Conservation (phyloP, 2,888 invertebrate species). For the Rhamnusium bicolor region DNA sequence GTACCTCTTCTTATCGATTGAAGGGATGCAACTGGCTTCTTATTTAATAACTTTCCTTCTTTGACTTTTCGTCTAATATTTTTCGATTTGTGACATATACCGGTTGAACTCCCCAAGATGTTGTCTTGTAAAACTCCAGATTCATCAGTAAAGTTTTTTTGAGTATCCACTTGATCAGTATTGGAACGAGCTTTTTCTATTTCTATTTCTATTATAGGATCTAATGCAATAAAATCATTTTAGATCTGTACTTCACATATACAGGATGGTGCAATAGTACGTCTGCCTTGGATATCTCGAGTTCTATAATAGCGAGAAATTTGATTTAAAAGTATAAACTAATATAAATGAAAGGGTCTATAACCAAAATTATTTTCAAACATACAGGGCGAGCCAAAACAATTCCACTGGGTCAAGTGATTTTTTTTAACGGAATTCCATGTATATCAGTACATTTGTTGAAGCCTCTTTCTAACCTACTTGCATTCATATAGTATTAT, state of each 20-base stretch:
- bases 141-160: slow-evolving; percentile 6
- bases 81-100: slow-evolving; percentile 35
- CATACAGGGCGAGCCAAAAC: no score
- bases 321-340: no score
- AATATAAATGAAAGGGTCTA: no score
- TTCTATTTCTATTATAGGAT: slow-evolving; percentile 13
- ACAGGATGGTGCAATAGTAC: no score
- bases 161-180: neutral
- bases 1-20: slow-evolving; percentile 25
- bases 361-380: no score
- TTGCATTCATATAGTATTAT: no score
- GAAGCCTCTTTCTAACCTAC: no score
- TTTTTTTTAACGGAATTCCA: no score
- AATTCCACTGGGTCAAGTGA: no score
- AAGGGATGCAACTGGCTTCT: slow-evolving; percentile 18
- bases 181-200: slow-evolving; percentile 13
- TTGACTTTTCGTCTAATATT: slow-evolving; percentile 33
- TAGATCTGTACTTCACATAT: neutral
- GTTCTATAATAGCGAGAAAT: no score
- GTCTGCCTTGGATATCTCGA: no score
- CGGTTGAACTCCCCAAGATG: neutral
- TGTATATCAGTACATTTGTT: no score
- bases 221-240: neutral
- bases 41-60: slow-evolving; percentile 29
- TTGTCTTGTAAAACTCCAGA: slow-evolving; percentile 1